Evolutionary conservation across 2,797 vertebrate genomes (phyloP), one percentile per base, ranked within the genome.

Genomic region (Melanotaenia parkinsoni): DNA sequence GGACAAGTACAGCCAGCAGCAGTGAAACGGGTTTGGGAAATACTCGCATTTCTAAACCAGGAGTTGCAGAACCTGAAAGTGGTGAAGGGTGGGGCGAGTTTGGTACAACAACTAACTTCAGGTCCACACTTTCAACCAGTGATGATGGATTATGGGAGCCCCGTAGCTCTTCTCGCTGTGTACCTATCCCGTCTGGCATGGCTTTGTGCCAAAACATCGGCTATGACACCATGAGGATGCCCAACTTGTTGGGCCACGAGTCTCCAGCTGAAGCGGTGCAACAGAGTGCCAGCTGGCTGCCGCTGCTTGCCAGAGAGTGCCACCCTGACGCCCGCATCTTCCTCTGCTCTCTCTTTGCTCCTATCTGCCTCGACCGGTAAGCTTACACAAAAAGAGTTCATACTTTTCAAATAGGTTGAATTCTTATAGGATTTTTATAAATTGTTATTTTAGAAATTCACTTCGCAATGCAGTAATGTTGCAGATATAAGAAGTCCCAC

Each of bases 351-450:
- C 95, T 96, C 38, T 96, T 96, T 69, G 95, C 94, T 22, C 95
- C 94, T 0, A 92, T 97, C 84, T 97, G 96, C 88, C 90, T 96
- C n/a, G 95, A 96, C 91, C 95, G 96, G 95, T 97, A 94, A 92
- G 84, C 63, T 54, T 18, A 65, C 18, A 64, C 2, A 24, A 43
- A 40, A 30, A 5, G 4, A 16, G n/a, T 12, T 18, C 61, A 58
- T 13, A 3, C 0, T 35, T 26, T 60, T 64, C 7, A 58, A 61
- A 20, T 30, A 63, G 24, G 57, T 18, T 57, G 4, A 47, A 2
- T 30, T 64, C 74, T 69, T 58, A 11, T 45, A 22, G 8, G 0
- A 54, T 56, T 60, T 68, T 63, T 14, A 53, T 10, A 43, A n/a
- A 12, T 32, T 38, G 69, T n/a, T 9, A 18, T 28, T 12, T 51